Evolutionary conservation across 2,888 invertebrate species (phyloP).

Genomic region (Andrena chrysosceles): DNA sequence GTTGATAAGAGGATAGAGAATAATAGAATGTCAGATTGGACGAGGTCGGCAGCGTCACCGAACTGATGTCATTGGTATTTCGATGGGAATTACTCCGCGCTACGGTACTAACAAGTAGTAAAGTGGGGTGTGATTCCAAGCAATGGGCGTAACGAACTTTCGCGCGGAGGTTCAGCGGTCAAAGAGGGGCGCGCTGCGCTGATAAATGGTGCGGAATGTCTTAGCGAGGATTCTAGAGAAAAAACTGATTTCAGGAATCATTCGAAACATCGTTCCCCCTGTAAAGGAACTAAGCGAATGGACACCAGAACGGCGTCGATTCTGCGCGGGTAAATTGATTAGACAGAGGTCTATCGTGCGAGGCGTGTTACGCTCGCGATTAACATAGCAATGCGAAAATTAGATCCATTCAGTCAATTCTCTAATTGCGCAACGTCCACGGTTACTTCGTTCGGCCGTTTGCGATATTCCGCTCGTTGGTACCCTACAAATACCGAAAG

Average conservation of each 20-base stretch:
- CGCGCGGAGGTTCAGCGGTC: background rate
- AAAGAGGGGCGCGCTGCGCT: background rate
- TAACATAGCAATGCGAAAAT: slow-evolving; percentile 79
- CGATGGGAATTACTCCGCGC: slow-evolving; percentile 58
- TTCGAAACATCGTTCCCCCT: background rate
- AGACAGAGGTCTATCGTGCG: slow-evolving; percentile 48
- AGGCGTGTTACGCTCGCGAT: slow-evolving; percentile 68
- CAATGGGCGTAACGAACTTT: slow-evolving; percentile 29
- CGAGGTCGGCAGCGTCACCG: slow-evolving; percentile 21
- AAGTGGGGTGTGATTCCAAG: slow-evolving; percentile 36
- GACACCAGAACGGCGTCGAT: slow-evolving; percentile 20
- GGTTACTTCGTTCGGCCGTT: slow-evolving; percentile 23
- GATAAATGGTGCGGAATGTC: background rate
- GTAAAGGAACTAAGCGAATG: background rate
- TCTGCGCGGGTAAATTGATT: slow-evolving; percentile 64
- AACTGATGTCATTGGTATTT: slow-evolving; percentile 69
- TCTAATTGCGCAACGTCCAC: slow-evolving; percentile 66
- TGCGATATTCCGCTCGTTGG: background rate
- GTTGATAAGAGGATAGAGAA: slow-evolving; percentile 31
- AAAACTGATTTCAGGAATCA: background rate
- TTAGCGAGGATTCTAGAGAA: background rate
- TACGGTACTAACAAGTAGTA: slow-evolving; percentile 35
- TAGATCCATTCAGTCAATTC: slow-evolving; percentile 74
- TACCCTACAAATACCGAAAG: background rate
- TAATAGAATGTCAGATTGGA: slow-evolving; percentile 14